Percentiles rank a stretch among this genome's conserved stretches.
phyloP scores from a whole-genome alignment of 2,113 vertebrate genomes.

The Porphyrio hochstetteri region DNA sequence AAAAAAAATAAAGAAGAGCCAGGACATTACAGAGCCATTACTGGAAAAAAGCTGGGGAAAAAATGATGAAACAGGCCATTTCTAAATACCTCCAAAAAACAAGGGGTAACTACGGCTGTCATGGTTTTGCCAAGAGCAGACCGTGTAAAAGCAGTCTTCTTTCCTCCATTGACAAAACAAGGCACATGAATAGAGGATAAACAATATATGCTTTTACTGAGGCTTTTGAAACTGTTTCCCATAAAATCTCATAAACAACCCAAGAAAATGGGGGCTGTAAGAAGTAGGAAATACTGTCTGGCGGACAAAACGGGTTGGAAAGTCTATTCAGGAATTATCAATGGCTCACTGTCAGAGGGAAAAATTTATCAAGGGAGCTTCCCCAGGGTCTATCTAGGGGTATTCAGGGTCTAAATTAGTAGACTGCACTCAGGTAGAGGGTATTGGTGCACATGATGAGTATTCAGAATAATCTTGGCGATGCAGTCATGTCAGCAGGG shows the following conservation, averaged over 20 bases:
- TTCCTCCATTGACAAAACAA: background rate
- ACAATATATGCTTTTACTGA: background rate
- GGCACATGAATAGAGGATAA: background rate
- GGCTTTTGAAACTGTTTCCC: background rate
- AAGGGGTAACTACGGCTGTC: background rate
- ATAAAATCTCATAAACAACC: background rate
- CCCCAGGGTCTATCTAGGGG: background rate
- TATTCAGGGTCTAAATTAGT: background rate
- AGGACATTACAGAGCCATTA: background rate
- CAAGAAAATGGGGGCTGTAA: background rate
- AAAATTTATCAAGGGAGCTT: background rate
- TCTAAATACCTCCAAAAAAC: background rate
- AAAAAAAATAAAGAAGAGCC: background rate
- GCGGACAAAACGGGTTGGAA: background rate
- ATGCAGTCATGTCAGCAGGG: accelerated
- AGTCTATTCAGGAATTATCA: background rate
- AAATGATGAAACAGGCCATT: background rate
- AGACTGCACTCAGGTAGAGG: background rate
- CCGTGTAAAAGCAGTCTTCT: background rate
- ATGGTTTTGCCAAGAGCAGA: background rate
- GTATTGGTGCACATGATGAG: background rate
- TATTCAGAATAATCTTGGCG: background rate
- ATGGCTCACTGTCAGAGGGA: background rate
- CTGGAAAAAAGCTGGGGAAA: background rate
- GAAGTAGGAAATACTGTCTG: background rate